Conservation (phyloP, 2,888 invertebrate species). For the Hemistola chrysoprasaria region DNA sequence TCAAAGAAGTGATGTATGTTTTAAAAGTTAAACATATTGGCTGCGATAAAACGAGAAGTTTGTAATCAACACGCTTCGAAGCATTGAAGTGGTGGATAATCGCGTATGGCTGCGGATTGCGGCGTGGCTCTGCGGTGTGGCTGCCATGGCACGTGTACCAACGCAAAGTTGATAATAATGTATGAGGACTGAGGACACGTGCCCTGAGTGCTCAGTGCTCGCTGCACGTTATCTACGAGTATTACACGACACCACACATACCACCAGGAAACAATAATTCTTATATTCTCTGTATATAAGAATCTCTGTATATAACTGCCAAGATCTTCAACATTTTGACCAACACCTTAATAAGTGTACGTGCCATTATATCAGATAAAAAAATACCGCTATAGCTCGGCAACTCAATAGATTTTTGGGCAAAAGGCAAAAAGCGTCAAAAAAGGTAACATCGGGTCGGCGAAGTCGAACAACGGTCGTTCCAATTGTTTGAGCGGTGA, state of each 20-base stretch:
- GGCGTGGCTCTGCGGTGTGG: too few relatives aligned
- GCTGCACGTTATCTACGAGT: slow-evolving; percentile 32
- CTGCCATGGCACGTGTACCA: slow-evolving; percentile 42
- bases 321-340: slow-evolving; percentile 49
- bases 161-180: not conserved
- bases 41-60: slow-evolving; percentile 42
- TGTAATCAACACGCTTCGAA: slow-evolving; percentile 46
- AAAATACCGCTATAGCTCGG: slow-evolving; percentile 69
- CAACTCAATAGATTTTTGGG: slow-evolving; percentile 70
- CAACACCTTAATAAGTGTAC: slow-evolving; percentile 67
- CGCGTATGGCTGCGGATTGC: slow-evolving; percentile 35
- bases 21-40: slow-evolving; percentile 26
- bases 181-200: too few relatives aligned
- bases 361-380: slow-evolving; percentile 53
- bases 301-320: slow-evolving; percentile 56
- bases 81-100: slow-evolving; percentile 49
- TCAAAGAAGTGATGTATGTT: too few relatives aligned
- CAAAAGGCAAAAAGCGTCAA: slow-evolving; percentile 76
- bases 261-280: slow-evolving; percentile 20
- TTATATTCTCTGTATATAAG: too few relatives aligned
- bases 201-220: too few relatives aligned
- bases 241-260: too few relatives aligned
- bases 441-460: slow-evolving; percentile 66
- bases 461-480: slow-evolving; percentile 72
- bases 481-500: slow-evolving; percentile 56